Evolutionary conservation across 1,140 invertebrate genomes (phyloP), one percentile per base, ranked within the genome.

Genomic region (Helicoverpa armigera): DNA sequence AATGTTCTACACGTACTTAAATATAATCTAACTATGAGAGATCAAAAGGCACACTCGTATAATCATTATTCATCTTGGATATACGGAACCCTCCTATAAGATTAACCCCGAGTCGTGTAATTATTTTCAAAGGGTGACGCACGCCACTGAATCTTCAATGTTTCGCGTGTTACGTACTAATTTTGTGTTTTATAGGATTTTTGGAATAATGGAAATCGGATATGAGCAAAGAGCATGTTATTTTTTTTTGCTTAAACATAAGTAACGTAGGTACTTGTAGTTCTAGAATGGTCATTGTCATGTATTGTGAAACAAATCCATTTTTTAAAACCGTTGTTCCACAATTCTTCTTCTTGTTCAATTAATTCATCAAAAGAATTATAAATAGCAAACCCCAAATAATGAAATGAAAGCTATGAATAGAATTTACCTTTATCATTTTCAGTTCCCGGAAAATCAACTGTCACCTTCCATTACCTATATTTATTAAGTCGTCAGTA

Each of bases 401-500:
- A 1, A 5, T 5, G 9, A 43, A 7, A 43, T 5, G 5, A 43
- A 9, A 9, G 5, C 35, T 43, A 43, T 43, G 5, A 43, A 5
- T 43, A 9, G 35, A 43, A 43, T 43, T 43, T 43, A 43, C 9
- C 9, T 43, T 43, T 43, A 43, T 43, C 35, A 43, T 1, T 9
- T 5, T 5, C 35, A 5, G 35, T 43, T 43, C 35, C 1, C 35
- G 9, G 9, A 43, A 35, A 9, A 29, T 3, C 2, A 43, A 43
- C 29, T 63, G 35, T 10, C 65, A 16, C 43, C 53, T 43, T 61
- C 43, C 60, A 53, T 29, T 77, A 65, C 50, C 35, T 43, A 43
- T 35, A 67, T 70, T 60, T 70, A 79, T 79, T 43, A 79, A 79
- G 65, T 70, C 35, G 51, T 79, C 65, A 43, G 31, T 60, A 69